Conservation (phyloP, 2,797 vertebrate species). For the Monodelphis domestica region DNA sequence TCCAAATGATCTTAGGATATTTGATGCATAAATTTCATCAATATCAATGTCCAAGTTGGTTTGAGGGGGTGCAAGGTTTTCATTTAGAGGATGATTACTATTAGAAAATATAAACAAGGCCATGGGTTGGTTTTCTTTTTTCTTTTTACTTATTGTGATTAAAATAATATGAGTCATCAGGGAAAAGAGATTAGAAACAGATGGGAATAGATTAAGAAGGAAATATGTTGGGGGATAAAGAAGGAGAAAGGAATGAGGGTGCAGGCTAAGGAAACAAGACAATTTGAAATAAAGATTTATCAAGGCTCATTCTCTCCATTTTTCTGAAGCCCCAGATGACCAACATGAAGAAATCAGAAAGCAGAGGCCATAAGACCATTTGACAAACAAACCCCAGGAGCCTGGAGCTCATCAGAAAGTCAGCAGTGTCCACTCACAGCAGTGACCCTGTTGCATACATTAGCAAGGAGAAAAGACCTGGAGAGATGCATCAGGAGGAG, state of each 20-base stretch:
- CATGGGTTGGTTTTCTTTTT: not conserved
- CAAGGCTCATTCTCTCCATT: not conserved
- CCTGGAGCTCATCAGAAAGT: no score
- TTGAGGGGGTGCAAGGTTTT: not conserved
- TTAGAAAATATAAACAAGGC: not conserved
- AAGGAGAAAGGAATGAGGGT: accelerated
- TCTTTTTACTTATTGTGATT: not conserved
- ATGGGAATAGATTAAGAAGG: not conserved
- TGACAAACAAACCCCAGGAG: not conserved
- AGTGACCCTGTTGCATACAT: not conserved
- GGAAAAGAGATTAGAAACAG: not conserved
- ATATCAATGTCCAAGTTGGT: accelerated
- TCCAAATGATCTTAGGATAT: not conserved
- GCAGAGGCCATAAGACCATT: accelerated
- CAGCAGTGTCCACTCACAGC: accelerated
- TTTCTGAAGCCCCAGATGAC: not conserved
- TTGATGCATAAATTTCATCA: not conserved
- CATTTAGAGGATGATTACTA: not conserved
- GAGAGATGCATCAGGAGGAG: not conserved
- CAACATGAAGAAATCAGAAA: not conserved
- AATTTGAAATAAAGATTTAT: not conserved
- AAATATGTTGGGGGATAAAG: accelerated
- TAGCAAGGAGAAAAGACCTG: not conserved
- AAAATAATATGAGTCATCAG: not conserved
- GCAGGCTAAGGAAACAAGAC: accelerated